These are phyloP conservation scores for Notodonta dromedarius DNA, from an alignment of 2,888 invertebrate species.

Conservation along the genomic window DNA sequence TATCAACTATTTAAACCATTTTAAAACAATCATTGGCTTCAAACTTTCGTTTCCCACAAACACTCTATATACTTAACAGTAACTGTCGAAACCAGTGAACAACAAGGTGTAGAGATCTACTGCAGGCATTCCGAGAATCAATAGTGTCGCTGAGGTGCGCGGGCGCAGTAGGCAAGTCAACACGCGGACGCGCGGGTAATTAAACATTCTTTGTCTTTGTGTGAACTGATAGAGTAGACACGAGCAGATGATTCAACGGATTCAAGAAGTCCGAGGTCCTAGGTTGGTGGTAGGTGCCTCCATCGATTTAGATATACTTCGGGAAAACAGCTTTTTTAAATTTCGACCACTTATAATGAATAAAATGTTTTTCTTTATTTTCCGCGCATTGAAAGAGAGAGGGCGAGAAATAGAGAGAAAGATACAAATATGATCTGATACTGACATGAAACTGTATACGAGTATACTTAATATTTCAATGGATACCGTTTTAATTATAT, in stretches of 20 bases:
- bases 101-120: constrained; percentile 18
- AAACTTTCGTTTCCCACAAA: constrained; percentile 43
- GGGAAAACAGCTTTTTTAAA: no score
- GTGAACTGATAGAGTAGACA: constrained; percentile 55
- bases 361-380: no score
- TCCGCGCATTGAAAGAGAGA: no score
- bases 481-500: no score
- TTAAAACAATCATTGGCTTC: constrained; percentile 3
- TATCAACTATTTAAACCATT: neutral
- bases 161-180: constrained; percentile 61
- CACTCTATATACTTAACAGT: constrained; percentile 35
- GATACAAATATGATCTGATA: no score
- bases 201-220: constrained; percentile 73
- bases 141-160: constrained; percentile 27
- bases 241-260: constrained; percentile 18
- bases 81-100: constrained; percentile 43
- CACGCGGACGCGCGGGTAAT: constrained; percentile 58
- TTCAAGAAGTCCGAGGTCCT: neutral
- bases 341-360: no score
- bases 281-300: no score
- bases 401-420: no score
- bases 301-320: no score
- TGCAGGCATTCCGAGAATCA: constrained; percentile 55
- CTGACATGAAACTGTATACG: no score
- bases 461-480: no score